Evolutionary conservation across 2,888 invertebrate genomes (phyloP), one percentile per base, ranked within the genome.

Genomic region (Plebejus argus): DNA sequence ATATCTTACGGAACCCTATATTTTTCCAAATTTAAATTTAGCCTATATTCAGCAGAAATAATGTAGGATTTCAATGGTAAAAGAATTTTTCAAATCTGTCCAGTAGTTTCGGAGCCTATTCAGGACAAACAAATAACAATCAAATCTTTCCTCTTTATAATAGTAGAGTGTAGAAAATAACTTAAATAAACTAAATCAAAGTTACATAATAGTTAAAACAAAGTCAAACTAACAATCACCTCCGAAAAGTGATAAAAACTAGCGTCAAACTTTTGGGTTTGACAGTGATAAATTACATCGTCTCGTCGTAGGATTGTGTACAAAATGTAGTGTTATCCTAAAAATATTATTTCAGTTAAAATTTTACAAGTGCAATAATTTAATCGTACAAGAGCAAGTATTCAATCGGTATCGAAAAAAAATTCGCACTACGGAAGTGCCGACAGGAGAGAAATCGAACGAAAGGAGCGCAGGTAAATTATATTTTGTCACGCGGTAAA

Each of bases 241-340:
- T 70, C 70, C 70, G 33, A n/a, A 35, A 35, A 35, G 35, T 35
- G 70, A 70, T 70, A 70, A 70, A 70, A 70, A 70, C 35, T 70
- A n/a, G 15, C 35, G 18, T 35, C 20, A 18, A 70, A 35, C n/a
- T 70, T 70, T 70, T 70, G 70, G 70, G 70, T 70, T 35, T 7
- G 70, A 35, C 70, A n/a, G 15, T 70, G 70, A 70, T 35, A 35
- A 35, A 70, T 70, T 70, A 3, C 6, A 8, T 33, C 70, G 35
- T 33, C 20, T 1, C 18, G 35, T n/a, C 18, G 33, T 35, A 33
- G 18, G 33, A 35, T 7, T 35, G 35, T 28, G 23, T 53, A 28
- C 28, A 75, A 49, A 75, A 33, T 28, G 23, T 33, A 66, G 61
- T 28, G 4, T 4, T 23, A 4, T 3, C 28, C 12, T 1, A 15